Percentiles rank a stretch among this genome's conserved stretches.
These are phyloP conservation scores for Malthinus seriepunctatus DNA, from an alignment of 2,888 invertebrate genomes.

Conservation along the genomic window DNA sequence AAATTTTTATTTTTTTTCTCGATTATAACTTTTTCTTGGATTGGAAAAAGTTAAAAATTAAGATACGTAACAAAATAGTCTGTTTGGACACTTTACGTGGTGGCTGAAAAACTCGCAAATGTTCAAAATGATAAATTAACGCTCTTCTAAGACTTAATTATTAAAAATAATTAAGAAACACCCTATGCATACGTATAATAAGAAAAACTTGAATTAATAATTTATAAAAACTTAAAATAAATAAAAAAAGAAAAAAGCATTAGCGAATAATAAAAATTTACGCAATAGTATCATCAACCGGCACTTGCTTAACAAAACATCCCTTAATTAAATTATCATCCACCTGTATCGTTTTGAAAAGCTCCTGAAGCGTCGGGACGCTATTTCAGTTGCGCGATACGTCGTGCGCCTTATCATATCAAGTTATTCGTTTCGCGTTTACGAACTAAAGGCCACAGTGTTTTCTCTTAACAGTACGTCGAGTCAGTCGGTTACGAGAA, in stretches of 20 bases:
- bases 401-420: slow-evolving; percentile 2
- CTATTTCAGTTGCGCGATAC: slow-evolving; percentile 23
- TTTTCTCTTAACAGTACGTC: not conserved
- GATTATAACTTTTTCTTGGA: too few relatives aligned
- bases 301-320: slow-evolving; percentile 27
- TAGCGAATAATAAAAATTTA: slow-evolving; percentile 2
- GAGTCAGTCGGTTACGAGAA: not conserved
- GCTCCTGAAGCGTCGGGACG: slow-evolving; percentile 31
- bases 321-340: slow-evolving; percentile 33
- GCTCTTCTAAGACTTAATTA: too few relatives aligned
- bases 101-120: too few relatives aligned
- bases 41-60: too few relatives aligned
- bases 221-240: not conserved
- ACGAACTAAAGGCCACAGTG: not conserved
- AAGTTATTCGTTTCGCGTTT: slow-evolving; percentile 1
- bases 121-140: too few relatives aligned
- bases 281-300: slow-evolving; percentile 20
- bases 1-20: too few relatives aligned
- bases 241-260: not conserved
- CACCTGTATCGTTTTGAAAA: slow-evolving; percentile 33
- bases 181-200: not conserved
- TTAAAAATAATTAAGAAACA: too few relatives aligned
- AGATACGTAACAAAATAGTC: too few relatives aligned
- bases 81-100: too few relatives aligned
- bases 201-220: not conserved